Conservation (phyloP, 2,113 vertebrate species). For the Sakesphorus luctuosus region DNA sequence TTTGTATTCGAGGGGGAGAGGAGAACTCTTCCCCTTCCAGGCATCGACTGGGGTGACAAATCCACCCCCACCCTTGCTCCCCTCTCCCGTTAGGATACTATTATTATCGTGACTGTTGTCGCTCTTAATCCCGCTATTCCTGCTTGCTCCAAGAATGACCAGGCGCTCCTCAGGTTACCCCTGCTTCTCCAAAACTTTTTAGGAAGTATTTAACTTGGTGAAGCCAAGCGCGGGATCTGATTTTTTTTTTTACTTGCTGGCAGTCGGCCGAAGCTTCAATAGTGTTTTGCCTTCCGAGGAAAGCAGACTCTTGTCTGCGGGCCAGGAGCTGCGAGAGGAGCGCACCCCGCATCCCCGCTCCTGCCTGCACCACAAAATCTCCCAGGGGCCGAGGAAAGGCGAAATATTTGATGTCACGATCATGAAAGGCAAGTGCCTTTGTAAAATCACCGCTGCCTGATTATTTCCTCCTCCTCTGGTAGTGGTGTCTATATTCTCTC, state of each 20-base stretch:
- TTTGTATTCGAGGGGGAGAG: slow-evolving; percentile 29
- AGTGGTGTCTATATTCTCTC: not conserved
- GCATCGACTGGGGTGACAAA: slow-evolving; percentile 47
- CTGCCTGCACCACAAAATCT: slow-evolving; percentile 17
- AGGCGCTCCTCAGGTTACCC: slow-evolving; percentile 29
- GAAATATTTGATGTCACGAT: slow-evolving; percentile 45
- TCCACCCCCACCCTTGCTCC: not conserved
- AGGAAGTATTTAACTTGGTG: slow-evolving; percentile 54
- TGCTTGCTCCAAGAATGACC: not conserved
- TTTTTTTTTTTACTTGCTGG: not conserved
- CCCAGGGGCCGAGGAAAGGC: slow-evolving; percentile 5
- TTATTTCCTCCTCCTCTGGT: slow-evolving; percentile 36
- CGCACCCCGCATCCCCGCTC: not conserved
- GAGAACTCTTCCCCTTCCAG: slow-evolving; percentile 22
- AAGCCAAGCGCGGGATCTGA: not conserved
- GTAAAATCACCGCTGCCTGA: slow-evolving; percentile 36
- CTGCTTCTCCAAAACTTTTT: slow-evolving; percentile 27
- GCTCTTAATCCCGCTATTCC: slow-evolving; percentile 2
- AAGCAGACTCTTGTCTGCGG: slow-evolving; percentile 64
- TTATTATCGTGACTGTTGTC: not conserved
- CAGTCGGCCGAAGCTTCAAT: slow-evolving; percentile 43
- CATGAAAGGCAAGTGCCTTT: slow-evolving; percentile 26
- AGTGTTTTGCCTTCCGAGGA: slow-evolving; percentile 53
- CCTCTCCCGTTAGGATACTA: not conserved
- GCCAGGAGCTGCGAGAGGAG: not conserved